Percentiles rank a stretch among this genome's conserved stretches.
phyloP scores from a whole-genome alignment of 2,888 invertebrate species.

The Noctua comes region DNA sequence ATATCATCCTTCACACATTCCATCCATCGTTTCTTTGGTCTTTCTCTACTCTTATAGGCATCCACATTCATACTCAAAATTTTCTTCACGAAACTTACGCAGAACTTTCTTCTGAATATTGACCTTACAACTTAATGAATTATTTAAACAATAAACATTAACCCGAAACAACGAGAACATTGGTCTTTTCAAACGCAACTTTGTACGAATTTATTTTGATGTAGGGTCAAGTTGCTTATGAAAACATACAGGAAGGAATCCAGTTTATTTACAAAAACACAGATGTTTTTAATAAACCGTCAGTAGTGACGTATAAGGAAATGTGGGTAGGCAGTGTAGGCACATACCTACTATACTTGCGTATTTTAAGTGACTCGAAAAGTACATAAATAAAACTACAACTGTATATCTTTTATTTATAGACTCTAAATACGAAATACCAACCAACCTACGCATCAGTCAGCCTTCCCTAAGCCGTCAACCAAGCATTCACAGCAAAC shows the following conservation, averaged over 20 bases:
- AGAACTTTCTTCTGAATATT: background rate
- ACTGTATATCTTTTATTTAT: background rate
- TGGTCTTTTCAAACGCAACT: background rate
- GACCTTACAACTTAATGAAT: background rate
- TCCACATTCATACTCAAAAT: background rate
- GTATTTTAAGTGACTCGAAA: background rate
- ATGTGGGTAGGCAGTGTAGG: conserved; percentile 25
- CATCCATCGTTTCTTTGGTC: background rate
- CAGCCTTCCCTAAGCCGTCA: too few species aligned
- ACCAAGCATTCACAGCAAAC: too few species aligned
- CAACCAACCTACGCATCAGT: background rate
- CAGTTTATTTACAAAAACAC: conserved; percentile 16
- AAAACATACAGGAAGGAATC: conserved; percentile 10
- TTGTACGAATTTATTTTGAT: background rate
- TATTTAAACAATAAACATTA: background rate
- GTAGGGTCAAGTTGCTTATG: background rate
- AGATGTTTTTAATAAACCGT: conserved; percentile 40
- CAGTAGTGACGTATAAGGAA: conserved; percentile 24
- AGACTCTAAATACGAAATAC: background rate
- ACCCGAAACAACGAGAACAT: background rate
- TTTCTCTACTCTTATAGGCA: background rate
- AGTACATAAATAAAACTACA: background rate
- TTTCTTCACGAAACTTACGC: background rate
- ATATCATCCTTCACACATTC: background rate
- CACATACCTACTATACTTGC: background rate